Evolutionary conservation across 2,797 vertebrate species (phyloP).

Genomic region (Hyperoplus immaculatus): DNA sequence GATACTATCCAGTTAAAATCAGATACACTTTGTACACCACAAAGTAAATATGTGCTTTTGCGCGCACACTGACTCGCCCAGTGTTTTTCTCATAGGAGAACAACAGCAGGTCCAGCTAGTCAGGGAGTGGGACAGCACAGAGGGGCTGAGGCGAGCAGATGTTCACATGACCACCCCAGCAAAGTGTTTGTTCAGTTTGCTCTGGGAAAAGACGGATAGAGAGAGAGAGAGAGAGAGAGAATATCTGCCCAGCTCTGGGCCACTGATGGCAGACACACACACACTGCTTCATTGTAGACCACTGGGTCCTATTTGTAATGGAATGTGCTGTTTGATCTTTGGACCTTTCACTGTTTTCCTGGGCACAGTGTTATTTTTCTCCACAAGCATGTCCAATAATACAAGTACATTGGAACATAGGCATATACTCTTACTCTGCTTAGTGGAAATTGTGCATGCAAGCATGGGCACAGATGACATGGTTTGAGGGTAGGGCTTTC

Average conservation of each 20-base stretch:
- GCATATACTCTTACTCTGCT: constrained; percentile 48
- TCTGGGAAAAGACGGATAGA: constrained; percentile 59
- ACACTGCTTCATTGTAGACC: constrained; percentile 53
- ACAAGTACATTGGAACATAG: constrained; percentile 63
- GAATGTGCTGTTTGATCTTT: constrained; percentile 68
- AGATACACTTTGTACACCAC: constrained; percentile 6
- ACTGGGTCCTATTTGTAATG: constrained; percentile 44
- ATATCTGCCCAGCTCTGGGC: constrained; percentile 61
- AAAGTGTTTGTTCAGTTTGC: constrained; percentile 71
- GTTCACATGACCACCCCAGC: constrained; percentile 76
- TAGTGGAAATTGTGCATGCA: constrained; percentile 64
- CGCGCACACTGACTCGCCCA: constrained; percentile 15
- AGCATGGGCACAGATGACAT: constrained; percentile 61
- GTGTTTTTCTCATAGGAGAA: constrained; percentile 44
- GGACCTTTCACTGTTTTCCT: constrained; percentile 59
- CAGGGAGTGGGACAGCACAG: constrained; percentile 39
- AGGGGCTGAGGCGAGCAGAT: constrained; percentile 69
- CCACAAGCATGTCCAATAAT: constrained; percentile 52
- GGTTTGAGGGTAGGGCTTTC: constrained; percentile 59
- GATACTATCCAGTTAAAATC: constrained; percentile 9
- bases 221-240: constrained; percentile 35
- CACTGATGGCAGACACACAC: constrained; percentile 63
- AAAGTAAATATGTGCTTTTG: constrained; percentile 4
- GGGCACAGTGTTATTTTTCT: constrained; percentile 50
- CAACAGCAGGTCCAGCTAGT: constrained; percentile 45